Base-by-base conservation (phyloP, 2,113 vertebrate species). In the Lipophrys pholis region DNA sequence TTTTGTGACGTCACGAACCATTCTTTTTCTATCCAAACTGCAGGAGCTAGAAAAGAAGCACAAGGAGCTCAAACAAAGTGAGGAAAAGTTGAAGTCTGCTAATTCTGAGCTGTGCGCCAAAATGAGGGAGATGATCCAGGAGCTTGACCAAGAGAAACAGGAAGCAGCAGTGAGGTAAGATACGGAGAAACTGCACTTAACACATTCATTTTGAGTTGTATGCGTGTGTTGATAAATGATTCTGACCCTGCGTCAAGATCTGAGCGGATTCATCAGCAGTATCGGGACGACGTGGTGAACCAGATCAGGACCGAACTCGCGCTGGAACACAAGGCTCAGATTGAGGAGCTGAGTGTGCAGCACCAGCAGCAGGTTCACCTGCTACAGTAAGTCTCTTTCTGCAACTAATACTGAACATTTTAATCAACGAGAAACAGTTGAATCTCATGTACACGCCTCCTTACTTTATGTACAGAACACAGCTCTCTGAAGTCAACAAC, bases 51-150 rank as follows among this genome's bases (percentile, higher is more conserved):
- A 93, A 73, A 86, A 58, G 3, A 90, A 72, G 87, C 93, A 95
- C 68, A 82, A 92, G 80, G 94, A 96, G 67, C 87, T 97, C 82
- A 95, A 93, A 80, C 91, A 93, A 93, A 95, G 76, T 7, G 90
- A 98, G 80, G 95, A 96, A 83, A 96, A 96, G 46, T 66, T 99
- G 51, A 96, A 89, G 83, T 89, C 59, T 6, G 90, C 93, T 80
- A 99, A 99, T 84, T 93, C 91, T 61, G 96, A 97, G 60, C 95
- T 99, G 49, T 98, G 97, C 84, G 94, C 86, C 85, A 96, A 99
- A 88, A 99, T 99, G 97, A 96, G 96, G 82, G 93, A 97, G 52
- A 97, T 99, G 95, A 94, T 99, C 69, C 93, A 97, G 69, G 97
- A 99, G 78, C 95, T 97, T 82, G 97, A 99, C 91, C 94, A 85